phyloP scores from a whole-genome alignment of 2,113 vertebrate genomes.

The Lepus europaeus region DNA sequence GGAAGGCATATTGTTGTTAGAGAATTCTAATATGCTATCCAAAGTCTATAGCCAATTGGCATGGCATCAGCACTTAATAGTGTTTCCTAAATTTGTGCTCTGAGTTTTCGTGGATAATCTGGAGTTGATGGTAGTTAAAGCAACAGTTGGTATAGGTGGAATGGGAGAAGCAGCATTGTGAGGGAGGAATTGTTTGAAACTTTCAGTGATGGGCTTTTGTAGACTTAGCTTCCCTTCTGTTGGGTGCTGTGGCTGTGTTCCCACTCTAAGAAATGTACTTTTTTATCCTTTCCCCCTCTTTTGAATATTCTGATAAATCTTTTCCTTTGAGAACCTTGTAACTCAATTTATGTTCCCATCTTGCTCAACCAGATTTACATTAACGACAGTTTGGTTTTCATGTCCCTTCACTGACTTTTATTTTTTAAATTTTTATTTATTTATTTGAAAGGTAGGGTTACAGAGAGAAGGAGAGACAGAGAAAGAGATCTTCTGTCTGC shows the following conservation, averaged over 20 bases:
- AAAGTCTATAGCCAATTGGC: background rate
- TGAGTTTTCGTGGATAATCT: background rate
- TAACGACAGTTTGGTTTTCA: background rate
- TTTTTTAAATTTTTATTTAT: background rate
- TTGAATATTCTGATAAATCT: background rate
- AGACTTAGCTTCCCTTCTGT: background rate
- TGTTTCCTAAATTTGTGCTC: conserved; percentile 3
- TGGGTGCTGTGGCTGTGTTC: background rate
- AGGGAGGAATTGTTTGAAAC: background rate
- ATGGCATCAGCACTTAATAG: background rate
- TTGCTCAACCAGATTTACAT: background rate
- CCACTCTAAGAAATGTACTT: no score
- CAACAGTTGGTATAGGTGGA: background rate
- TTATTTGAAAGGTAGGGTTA: background rate
- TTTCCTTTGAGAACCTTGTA: background rate
- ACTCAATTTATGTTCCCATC: background rate
- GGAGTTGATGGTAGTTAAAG: background rate
- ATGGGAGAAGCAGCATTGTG: background rate
- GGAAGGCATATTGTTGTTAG: background rate
- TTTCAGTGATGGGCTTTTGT: background rate
- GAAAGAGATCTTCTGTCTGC: no score
- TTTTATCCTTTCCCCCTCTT: background rate
- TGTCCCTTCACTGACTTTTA: background rate
- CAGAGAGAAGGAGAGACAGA: no score
- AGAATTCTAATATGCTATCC: background rate